Percentiles rank a stretch among this genome's conserved stretches.
Evolutionary conservation across 1,140 invertebrate species (phyloP).

Genomic region (Drosophila ananassae): DNA sequence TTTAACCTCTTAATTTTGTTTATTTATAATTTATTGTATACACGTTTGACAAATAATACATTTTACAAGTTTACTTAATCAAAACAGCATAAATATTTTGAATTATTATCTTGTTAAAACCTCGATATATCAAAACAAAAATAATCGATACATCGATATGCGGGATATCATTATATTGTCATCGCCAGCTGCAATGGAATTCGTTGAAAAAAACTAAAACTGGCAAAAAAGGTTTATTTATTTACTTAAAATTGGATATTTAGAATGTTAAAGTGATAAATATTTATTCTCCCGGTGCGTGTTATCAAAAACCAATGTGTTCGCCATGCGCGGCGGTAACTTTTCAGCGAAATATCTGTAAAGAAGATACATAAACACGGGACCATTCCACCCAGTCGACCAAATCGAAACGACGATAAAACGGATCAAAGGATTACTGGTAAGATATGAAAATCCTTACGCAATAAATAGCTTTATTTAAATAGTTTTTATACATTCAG

Average conservation of each 20-base stretch:
- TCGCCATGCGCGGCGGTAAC: background rate
- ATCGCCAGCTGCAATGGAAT: slow-evolving; percentile 18
- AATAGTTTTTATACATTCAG: background rate
- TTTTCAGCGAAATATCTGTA: slow-evolving; percentile 20
- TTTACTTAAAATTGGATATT: slow-evolving; percentile 18
- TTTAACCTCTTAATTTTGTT: background rate
- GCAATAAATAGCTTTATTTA: background rate
- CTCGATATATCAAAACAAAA: background rate
- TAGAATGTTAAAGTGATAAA: background rate
- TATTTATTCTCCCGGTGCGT: background rate
- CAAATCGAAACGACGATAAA: background rate
- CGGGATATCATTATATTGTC: background rate
- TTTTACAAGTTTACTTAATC: too few species aligned
- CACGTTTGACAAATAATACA: too few species aligned
- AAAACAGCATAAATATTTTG: background rate
- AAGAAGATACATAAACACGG: slow-evolving; percentile 46
- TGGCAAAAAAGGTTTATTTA: slow-evolving; percentile 28
- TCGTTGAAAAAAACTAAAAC: slow-evolving; percentile 26
- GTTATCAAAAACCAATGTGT: background rate
- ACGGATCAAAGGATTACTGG: slow-evolving; percentile 1
- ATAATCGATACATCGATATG: background rate
- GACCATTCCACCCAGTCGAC: background rate
- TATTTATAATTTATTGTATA: too few species aligned
- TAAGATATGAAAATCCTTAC: background rate
- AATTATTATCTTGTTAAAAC: background rate